Evolutionary conservation across 2,888 invertebrate genomes (phyloP), one percentile per base, ranked within the genome.

Genomic region (Cheilosia urbana): DNA sequence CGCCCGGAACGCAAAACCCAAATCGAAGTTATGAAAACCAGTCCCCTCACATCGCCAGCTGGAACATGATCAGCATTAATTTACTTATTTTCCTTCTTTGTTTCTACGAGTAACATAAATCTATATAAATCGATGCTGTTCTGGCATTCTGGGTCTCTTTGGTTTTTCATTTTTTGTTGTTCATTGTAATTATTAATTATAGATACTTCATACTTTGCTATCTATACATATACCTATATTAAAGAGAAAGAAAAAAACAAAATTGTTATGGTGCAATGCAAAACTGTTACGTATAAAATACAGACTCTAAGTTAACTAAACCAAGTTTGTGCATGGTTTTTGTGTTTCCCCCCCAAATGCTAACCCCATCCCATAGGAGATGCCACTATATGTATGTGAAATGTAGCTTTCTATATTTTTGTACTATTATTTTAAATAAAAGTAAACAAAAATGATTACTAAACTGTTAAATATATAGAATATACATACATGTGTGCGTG

Each of bases 21-120:
- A 92, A 89, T 92, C 92, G 69, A 92, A 92, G 88, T 91, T 92
- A 90, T 92, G 91, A 91, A 65, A 87, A 81, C 77, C 87, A 87
- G 87, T 83, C 77, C 66, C 58, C 60, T 17, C 15, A 57, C 11
- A 71, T 34, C 47, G 63, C 34, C 55, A 76, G 71, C 76, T 77
- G 71, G 72, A 68, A 47, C 58, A 79, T 75, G 75, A 75, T 84
- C 84, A 84, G 58, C 84, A 79, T 80, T 60, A 80, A 71, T 75
- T 27, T 72, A 81, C 45, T 68, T 62, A 51, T 49, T 73, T 57
- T 69, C 27, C 62, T 60, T 65, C 40, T 37, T 13, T 19, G 4
- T 17, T 45, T 58, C 57, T 40, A 69, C 34, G 9, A 45, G 6
- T 49, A 49, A 42, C 72, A 55, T 19, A 40, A 66, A 55, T 47